Conservation (phyloP, 2,113 vertebrate species). For the Sclerurus mexicanus region DNA sequence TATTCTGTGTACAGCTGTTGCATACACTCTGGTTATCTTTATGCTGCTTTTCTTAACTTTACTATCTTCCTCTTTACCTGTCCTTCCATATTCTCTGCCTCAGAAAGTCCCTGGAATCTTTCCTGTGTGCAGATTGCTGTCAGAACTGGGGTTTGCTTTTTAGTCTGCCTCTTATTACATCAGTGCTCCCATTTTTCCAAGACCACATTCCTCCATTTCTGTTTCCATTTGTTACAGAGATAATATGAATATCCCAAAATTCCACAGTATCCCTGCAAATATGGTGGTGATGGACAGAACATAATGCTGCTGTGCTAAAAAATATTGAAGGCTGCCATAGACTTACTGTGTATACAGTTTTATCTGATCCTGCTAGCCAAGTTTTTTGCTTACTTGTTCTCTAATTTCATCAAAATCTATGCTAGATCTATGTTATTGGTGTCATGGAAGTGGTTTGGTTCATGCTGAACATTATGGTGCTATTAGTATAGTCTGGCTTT, state of each 20-base stretch:
- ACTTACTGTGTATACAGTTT: not conserved
- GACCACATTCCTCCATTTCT: not conserved
- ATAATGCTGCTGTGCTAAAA: not conserved
- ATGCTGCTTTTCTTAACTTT: not conserved
- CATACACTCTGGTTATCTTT: not conserved
- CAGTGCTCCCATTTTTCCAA: not conserved
- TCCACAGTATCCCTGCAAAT: not conserved
- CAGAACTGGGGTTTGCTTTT: not conserved
- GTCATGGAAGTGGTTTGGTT: not conserved
- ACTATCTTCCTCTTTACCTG: not conserved
- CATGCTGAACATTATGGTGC: not conserved
- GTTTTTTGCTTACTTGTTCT: not conserved
- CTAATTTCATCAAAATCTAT: not conserved
- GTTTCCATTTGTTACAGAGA: not conserved
- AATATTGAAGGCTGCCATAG: not conserved
- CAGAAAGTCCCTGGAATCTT: not conserved
- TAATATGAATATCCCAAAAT: not conserved
- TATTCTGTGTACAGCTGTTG: not conserved
- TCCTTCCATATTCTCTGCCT: not conserved
- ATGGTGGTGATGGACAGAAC: fast-evolving
- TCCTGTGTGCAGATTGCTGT: not conserved
- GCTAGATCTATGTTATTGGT: not conserved
- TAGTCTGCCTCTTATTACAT: not conserved
- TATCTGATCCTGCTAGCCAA: not conserved
- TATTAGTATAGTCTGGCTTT: not conserved